Conservation (phyloP, 2,888 invertebrate genomes). For the Girardia tigrina region DNA sequence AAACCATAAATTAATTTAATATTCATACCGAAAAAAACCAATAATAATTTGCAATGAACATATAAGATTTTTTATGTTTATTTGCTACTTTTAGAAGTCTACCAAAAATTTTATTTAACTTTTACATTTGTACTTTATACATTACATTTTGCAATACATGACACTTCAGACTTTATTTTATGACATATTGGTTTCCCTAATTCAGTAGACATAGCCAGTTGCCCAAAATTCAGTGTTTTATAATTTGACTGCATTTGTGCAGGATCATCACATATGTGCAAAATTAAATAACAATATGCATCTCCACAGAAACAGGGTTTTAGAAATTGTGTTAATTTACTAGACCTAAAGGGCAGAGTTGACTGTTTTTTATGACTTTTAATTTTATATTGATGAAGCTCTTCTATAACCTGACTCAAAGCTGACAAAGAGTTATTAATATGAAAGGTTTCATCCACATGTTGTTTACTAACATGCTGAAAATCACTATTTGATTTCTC, state of each 20-base stretch:
- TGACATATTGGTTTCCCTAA: conserved; percentile 18
- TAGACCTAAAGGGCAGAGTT: background rate
- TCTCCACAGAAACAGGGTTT: conserved; percentile 10
- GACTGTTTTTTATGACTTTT: background rate
- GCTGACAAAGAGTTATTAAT: background rate
- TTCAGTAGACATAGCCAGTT: background rate
- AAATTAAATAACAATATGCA: conserved; percentile 4
- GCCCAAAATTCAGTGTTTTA: background rate
- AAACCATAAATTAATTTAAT: too few species aligned
- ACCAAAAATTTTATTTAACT: background rate
- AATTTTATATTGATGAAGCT: background rate
- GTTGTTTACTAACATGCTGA: background rate
- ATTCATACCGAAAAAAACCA: too few species aligned
- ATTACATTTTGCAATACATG: background rate
- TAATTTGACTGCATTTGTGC: background rate
- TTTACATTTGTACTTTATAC: background rate
- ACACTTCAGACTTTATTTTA: background rate
- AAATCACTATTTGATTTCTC: background rate
- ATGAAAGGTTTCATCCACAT: background rate
- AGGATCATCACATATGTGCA: background rate
- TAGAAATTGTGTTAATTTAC: conserved; percentile 12
- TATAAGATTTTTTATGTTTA: too few species aligned
- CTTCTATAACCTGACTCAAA: background rate
- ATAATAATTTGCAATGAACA: too few species aligned
- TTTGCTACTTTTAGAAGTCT: background rate